Percentiles rank a stretch among this genome's conserved stretches.
Conservation (phyloP, 2,888 invertebrate genomes). For the Tuta absoluta region DNA sequence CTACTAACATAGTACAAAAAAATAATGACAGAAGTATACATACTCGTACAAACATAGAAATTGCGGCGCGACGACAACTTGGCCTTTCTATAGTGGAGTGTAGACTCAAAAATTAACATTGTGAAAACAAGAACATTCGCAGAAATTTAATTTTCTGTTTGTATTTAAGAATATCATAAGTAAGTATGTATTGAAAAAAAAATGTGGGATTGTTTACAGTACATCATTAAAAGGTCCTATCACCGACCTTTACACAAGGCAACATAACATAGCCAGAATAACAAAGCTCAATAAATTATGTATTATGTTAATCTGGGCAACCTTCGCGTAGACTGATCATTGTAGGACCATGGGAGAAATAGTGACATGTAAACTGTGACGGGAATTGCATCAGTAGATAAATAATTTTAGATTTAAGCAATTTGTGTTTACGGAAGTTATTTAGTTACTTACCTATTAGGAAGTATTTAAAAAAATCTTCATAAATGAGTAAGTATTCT, state of each 20-base stretch:
- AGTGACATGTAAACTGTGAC: background rate
- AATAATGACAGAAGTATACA: too few species aligned
- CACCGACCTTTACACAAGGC: conserved; percentile 13
- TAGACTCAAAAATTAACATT: too few species aligned
- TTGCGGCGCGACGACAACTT: too few species aligned
- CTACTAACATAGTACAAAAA: too few species aligned
- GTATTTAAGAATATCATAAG: too few species aligned
- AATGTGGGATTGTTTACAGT: background rate
- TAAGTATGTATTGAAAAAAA: too few species aligned
- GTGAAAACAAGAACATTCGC: too few species aligned
- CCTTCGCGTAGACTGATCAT: conserved; percentile 19
- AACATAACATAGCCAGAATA: background rate
- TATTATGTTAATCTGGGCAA: conserved; percentile 24
- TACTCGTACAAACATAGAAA: too few species aligned
- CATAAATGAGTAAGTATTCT: too few species aligned
- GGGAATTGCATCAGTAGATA: conserved; percentile 12
- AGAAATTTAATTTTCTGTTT: too few species aligned
- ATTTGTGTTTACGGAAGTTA: background rate
- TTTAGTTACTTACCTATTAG: background rate
- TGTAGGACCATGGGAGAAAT: conserved; percentile 10
- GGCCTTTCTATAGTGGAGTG: too few species aligned
- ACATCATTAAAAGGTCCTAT: conserved; percentile 2
- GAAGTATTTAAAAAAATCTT: too few species aligned
- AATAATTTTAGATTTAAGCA: background rate
- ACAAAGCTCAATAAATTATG: conserved; percentile 26